Conservation (phyloP, 2,113 vertebrate genomes). For the Callipepla californica region DNA sequence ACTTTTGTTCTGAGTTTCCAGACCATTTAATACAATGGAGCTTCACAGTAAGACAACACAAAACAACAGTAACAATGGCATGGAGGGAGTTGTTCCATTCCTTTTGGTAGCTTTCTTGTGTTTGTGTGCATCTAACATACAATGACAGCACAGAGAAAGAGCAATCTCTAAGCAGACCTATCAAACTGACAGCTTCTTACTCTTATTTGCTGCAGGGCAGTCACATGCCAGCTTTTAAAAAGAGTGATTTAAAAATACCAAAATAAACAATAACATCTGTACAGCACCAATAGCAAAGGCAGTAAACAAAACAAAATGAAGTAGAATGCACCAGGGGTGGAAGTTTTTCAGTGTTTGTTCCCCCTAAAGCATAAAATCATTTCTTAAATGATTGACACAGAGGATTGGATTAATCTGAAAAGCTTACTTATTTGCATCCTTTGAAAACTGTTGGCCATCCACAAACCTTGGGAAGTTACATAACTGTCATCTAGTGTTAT, state of each 20-base stretch:
- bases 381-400: slow-evolving; percentile 5
- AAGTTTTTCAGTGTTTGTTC: neutral
- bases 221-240: slow-evolving; percentile 39
- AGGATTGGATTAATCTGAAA: slow-evolving; percentile 5
- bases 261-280: slow-evolving; percentile 55
- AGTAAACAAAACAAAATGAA: slow-evolving; percentile 41
- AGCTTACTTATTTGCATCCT: slow-evolving; percentile 30
- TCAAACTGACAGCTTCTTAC: slow-evolving; percentile 43
- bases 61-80: neutral
- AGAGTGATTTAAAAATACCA: slow-evolving; percentile 21
- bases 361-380: slow-evolving; percentile 25
- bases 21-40: neutral
- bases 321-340: neutral
- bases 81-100: neutral
- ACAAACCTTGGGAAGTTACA: neutral
- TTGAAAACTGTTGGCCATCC: slow-evolving; percentile 3
- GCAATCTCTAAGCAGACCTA: slow-evolving; percentile 17
- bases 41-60: neutral
- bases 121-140: neutral
- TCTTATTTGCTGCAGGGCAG: slow-evolving; percentile 46
- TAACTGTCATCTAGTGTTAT: neutral
- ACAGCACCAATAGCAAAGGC: neutral
- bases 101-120: neutral
- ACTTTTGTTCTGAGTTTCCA: neutral
- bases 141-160: slow-evolving; percentile 51